phyloP scores from a whole-genome alignment of 1,140 invertebrate species.

The Andrena cerasifolii region DNA sequence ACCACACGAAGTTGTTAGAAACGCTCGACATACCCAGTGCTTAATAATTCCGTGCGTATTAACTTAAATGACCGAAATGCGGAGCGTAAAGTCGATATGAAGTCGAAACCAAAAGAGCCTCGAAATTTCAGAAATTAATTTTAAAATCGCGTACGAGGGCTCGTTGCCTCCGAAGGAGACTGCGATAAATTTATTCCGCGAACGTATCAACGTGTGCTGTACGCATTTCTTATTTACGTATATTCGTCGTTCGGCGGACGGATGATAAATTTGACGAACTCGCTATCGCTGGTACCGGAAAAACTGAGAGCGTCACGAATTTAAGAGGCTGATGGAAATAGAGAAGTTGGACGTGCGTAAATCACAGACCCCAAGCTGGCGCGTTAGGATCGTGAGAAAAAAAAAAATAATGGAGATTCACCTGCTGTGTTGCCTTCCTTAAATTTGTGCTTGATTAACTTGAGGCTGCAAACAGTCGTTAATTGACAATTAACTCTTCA shows the following conservation, averaged over 20 bases:
- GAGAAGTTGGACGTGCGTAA: not conserved
- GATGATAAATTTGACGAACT: not conserved
- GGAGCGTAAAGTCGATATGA: no score
- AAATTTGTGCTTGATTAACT: slow-evolving; percentile 80
- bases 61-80: no score
- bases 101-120: no score
- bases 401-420: slow-evolving; percentile 52
- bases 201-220: no score
- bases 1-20: no score
- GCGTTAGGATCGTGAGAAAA: not conserved
- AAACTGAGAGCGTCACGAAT: not conserved
- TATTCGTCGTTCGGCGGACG: not conserved
- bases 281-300: not conserved
- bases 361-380: slow-evolving; percentile 4
- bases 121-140: no score
- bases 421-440: slow-evolving; percentile 81
- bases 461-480: slow-evolving; percentile 81
- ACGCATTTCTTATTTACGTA: not conserved
- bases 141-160: no score
- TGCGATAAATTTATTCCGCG: no score
- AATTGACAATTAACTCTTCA: slow-evolving; percentile 80
- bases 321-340: no score
- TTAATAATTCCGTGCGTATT: no score
- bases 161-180: no score
- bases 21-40: no score